Percentiles rank a stretch among this genome's conserved stretches.
These are phyloP conservation scores for Trematomus loennbergii DNA, from an alignment of 2,113 vertebrate genomes.

Conservation along the genomic window DNA sequence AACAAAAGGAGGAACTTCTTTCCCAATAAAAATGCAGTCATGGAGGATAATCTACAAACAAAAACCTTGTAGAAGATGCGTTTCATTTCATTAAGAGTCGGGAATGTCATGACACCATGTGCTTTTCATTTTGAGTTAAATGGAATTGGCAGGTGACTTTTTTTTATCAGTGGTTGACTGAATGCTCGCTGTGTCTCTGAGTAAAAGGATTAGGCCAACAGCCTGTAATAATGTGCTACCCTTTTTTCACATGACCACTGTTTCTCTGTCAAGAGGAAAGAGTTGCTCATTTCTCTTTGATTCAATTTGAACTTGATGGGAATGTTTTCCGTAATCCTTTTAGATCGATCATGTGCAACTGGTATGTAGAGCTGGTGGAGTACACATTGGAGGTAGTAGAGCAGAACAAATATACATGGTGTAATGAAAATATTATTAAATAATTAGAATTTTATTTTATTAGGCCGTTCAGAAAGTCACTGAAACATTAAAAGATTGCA, in stretches of 20 bases:
- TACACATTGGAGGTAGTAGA: neutral
- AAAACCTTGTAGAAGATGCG: neutral
- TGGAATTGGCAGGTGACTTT: slow-evolving; percentile 43
- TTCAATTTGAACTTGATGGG: slow-evolving; percentile 57
- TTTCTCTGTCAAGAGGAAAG: slow-evolving; percentile 33
- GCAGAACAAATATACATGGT: neutral
- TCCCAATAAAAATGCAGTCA: neutral
- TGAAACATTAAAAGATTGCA: neutral
- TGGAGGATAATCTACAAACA: neutral
- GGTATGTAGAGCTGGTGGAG: neutral
- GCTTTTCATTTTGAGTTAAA: slow-evolving; percentile 51
- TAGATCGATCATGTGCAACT: slow-evolving; percentile 30
- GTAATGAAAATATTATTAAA: neutral
- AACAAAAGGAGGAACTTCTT: neutral
- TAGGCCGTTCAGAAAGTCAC: neutral
- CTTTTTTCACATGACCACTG: slow-evolving; percentile 80
- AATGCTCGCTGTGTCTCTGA: slow-evolving; percentile 69
- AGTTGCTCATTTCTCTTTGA: slow-evolving; percentile 42
- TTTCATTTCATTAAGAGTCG: slow-evolving; percentile 19
- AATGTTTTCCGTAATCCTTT: slow-evolving; percentile 53
- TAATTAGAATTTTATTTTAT: neutral
- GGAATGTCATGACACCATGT: slow-evolving; percentile 38
- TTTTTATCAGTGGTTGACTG: slow-evolving; percentile 37
- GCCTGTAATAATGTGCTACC: slow-evolving; percentile 78
- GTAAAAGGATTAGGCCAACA: slow-evolving; percentile 83